Evolutionary conservation across 2,888 invertebrate genomes (phyloP).

Genomic region (Temnothorax rugatulus): DNA sequence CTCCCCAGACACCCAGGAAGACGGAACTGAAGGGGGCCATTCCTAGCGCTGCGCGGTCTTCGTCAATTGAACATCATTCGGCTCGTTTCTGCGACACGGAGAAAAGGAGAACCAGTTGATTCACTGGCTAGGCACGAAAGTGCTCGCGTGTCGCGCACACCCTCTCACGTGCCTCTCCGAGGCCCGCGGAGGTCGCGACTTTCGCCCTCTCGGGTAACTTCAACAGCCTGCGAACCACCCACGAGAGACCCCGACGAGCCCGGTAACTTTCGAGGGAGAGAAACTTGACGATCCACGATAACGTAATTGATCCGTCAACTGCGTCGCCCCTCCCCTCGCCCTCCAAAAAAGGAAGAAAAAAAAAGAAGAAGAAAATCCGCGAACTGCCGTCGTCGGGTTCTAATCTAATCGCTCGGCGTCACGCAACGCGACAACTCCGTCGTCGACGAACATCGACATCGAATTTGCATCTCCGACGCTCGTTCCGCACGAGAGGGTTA

Average conservation of each 20-base stretch:
- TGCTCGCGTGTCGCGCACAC: constrained; percentile 51
- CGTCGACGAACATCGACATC: constrained; percentile 40
- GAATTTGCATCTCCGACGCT: constrained; percentile 59
- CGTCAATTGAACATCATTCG: constrained; percentile 84
- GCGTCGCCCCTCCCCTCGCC: neutral
- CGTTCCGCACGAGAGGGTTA: constrained; percentile 43
- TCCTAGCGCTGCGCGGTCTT: constrained; percentile 80
- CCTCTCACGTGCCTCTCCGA: constrained; percentile 59
- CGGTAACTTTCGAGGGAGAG: constrained; percentile 26
- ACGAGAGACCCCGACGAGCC: constrained; percentile 51
- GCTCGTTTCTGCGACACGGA: constrained; percentile 76
- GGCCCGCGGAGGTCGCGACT: constrained; percentile 53
- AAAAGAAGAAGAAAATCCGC: constrained; percentile 20
- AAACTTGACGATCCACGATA: constrained; percentile 48
- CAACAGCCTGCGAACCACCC: constrained; percentile 48
- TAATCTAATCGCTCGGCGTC: constrained; percentile 58
- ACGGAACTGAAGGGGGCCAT: constrained; percentile 85
- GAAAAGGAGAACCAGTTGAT: constrained; percentile 59
- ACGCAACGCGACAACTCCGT: constrained; percentile 55
- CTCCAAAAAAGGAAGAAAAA: neutral
- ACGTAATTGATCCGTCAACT: constrained; percentile 55
- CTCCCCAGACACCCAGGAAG: constrained; percentile 85
- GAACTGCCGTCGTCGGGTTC: constrained; percentile 44
- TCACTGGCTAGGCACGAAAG: constrained; percentile 24
- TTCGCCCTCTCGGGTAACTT: constrained; percentile 46